Conservation (phyloP, 2,113 vertebrate species). For the Dromas ardeola region DNA sequence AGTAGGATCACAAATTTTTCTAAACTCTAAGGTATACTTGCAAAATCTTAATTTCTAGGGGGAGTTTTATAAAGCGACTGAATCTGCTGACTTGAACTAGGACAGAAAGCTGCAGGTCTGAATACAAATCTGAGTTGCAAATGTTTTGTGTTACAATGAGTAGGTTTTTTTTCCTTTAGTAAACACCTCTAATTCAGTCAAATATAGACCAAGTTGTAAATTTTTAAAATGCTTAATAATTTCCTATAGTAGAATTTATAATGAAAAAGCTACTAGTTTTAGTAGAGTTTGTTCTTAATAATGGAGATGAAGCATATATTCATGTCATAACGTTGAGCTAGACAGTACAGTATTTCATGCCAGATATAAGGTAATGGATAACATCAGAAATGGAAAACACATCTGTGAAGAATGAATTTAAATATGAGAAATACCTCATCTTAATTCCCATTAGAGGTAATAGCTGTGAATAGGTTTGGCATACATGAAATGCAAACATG, state of each 20-base stretch:
- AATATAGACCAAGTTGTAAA: background rate
- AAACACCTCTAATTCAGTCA: background rate
- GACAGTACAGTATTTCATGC: background rate
- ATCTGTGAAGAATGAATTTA: background rate
- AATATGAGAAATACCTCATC: background rate
- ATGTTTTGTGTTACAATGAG: background rate
- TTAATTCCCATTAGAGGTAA: background rate
- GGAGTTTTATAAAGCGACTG: background rate
- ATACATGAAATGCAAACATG: background rate
- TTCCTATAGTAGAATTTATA: background rate
- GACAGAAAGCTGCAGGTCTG: background rate
- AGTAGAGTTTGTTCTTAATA: background rate
- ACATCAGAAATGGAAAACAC: background rate
- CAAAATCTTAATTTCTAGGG: background rate
- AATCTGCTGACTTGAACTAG: background rate
- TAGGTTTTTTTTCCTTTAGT: background rate
- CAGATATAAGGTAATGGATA: background rate
- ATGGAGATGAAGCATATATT: background rate
- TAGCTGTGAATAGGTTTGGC: background rate
- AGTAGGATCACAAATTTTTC: background rate
- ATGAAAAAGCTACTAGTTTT: background rate
- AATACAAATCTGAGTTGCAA: background rate
- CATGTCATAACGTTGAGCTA: accelerated
- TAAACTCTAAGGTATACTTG: background rate
- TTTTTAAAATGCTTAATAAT: background rate